A percentile compares a stretch with the other conserved stretches of the same genome.
Evolutionary conservation across 2,113 vertebrate species (phyloP).

Genomic region (Pelvicachromis taeniatus): DNA sequence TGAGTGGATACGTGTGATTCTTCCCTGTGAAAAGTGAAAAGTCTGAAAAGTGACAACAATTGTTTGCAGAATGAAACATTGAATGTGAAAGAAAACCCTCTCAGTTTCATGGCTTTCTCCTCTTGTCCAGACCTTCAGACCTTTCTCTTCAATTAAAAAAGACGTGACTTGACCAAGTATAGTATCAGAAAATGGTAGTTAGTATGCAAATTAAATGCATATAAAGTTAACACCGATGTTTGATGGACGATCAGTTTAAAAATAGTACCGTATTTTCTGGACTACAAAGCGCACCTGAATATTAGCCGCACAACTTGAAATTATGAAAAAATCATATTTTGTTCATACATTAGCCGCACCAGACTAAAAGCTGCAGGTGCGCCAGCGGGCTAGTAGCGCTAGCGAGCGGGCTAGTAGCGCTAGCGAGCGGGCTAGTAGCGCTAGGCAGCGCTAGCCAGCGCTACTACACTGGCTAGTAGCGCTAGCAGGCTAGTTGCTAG

Average conservation of each 20-base stretch:
- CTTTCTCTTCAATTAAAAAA: neutral
- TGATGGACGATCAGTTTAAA: neutral
- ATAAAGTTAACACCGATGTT: neutral
- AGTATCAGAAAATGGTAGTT: neutral
- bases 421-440: too few relatives aligned
- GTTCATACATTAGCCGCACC: too few relatives aligned
- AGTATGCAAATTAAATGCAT: neutral
- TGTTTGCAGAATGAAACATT: neutral
- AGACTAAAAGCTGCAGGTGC: too few relatives aligned
- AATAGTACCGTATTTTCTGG: too few relatives aligned
- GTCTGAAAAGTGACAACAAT: neutral
- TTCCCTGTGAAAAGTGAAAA: neutral
- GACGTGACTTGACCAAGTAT: rapidly evolving
- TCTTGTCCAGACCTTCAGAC: neutral
- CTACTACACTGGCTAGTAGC: too few relatives aligned
- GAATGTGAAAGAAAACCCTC: neutral
- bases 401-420: too few relatives aligned
- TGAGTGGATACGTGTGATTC: conserved; percentile 9
- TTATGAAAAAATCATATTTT: too few relatives aligned
- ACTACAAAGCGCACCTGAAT: too few relatives aligned
- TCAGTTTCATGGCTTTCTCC: neutral
- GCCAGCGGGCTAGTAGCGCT: too few relatives aligned
- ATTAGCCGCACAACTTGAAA: too few relatives aligned
- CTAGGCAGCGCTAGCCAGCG: too few relatives aligned
- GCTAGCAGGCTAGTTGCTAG: too few relatives aligned